Evolutionary conservation across 1,140 invertebrate genomes (phyloP).

Genomic region (Paracyclopina nana): DNA sequence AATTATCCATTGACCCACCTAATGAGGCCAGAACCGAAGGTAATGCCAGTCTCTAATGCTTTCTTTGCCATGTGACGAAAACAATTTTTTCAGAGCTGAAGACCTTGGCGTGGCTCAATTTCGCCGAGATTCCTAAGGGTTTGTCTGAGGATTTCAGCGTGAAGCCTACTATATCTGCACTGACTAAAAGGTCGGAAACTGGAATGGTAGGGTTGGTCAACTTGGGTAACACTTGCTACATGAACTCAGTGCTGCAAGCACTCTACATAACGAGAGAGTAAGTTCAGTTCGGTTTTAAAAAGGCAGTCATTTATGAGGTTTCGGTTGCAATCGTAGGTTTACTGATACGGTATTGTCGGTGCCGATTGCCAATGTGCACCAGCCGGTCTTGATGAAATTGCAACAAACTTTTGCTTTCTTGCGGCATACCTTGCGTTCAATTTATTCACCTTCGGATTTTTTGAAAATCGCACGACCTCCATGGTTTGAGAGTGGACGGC

Average conservation of each 20-base stretch:
- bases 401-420: constrained; percentile 52
- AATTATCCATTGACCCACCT: background rate
- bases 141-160: too few species aligned
- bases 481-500: constrained; percentile 48
- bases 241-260: constrained; percentile 64
- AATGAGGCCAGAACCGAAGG: background rate
- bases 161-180: too few species aligned
- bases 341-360: constrained; percentile 35
- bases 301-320: too few species aligned
- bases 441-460: constrained; percentile 40
- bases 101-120: background rate
- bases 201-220: constrained; percentile 44
- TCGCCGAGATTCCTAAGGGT: too few species aligned
- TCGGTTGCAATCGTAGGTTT: constrained; percentile 41
- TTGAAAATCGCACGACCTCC: constrained; percentile 42
- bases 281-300: too few species aligned
- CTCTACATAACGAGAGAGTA: constrained; percentile 56
- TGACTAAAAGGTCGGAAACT: background rate
- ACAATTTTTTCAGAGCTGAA: background rate
- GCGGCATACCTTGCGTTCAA: constrained; percentile 15
- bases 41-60: background rate
- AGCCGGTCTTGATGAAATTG: constrained; percentile 37
- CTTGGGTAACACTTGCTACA: constrained; percentile 66
- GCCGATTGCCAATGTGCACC: constrained; percentile 28
- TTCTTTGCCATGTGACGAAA: background rate